Evolutionary conservation across 2,888 invertebrate species (phyloP), one percentile per base, ranked within the genome.

Genomic region (Phragmatobia fuliginosa): DNA sequence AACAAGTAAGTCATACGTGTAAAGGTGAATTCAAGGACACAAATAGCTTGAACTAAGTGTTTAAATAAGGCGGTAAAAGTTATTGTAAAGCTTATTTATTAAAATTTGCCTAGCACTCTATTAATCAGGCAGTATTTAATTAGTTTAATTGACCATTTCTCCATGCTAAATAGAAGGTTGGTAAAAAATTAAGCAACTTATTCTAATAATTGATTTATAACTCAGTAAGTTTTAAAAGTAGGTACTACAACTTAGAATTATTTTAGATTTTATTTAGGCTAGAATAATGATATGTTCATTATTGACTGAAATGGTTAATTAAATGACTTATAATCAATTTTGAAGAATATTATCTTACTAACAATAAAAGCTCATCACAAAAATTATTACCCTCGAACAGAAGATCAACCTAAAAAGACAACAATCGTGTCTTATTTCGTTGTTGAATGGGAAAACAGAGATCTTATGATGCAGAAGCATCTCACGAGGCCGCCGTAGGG

Each of bases 101-200:
- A 10, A 49, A n/a, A 10, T 49, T n/a, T 58, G 14, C 31, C 25
- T 14, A 28, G 28, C 25, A 25, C 31, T 28, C 16, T 3, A 31
- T 21, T 49, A 49, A 49, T 49, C 10, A 49, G 45, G 45, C n/a
- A 49, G 45, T 49, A 49, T 8, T 49, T 49, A 49, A 49, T 49
- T 49, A 49, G 18, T 49, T 49, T 49, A 49, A 49, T 49, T 49
- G 45, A 49, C 45, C 45, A n/a, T 49, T 49, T 49, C n/a, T n/a
- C 2, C 45, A 49, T 49, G 45, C 45, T 2, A 49, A 49, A 49
- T 8, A 21, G 45, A 49, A 49, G 45, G 45, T 49, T 49, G n/a
- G 45, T 49, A n/a, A 49, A n/a, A n/a, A 49, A n/a, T 49, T 49
- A n/a, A 49, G 8, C 8, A 49, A 21, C n/a, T n/a, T 49, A 8